phyloP scores from a whole-genome alignment of 2,888 invertebrate genomes.

The Brassicogethes aeneus region DNA sequence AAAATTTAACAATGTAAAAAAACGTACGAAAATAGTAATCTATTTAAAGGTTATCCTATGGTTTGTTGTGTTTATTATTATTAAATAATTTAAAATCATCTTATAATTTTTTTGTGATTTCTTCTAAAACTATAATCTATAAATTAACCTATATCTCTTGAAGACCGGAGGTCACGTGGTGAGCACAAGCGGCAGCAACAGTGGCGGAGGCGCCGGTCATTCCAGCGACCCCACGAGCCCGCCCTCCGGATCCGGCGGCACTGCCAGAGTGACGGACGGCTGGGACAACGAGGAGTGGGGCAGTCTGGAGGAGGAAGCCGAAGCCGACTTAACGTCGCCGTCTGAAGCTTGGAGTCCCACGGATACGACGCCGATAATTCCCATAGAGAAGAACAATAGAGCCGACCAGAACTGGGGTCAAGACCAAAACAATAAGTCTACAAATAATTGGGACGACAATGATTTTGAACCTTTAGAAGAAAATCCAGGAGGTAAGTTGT shows the following conservation, averaged over 20 bases:
- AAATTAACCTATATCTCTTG: too few relatives aligned
- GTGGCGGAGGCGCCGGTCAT: constrained; percentile 42
- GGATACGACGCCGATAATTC: constrained; percentile 35
- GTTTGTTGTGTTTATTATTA: too few relatives aligned
- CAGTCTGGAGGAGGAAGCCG: constrained; percentile 63
- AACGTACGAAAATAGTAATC: too few relatives aligned
- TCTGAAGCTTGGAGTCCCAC: constrained; percentile 54
- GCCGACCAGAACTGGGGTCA: constrained; percentile 5
- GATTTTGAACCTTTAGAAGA: constrained; percentile 75
- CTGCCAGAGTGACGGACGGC: constrained; percentile 48
- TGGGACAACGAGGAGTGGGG: constrained; percentile 86
- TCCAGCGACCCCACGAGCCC: constrained; percentile 43
- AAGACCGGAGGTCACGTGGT: constrained; percentile 39
- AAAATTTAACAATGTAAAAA: too few relatives aligned
- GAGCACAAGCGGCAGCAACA: constrained; percentile 39
- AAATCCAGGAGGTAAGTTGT: constrained; percentile 22
- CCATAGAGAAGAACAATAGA: constrained; percentile 20
- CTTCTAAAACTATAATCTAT: too few relatives aligned
- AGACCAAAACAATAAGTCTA: constrained; percentile 36
- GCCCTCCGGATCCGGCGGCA: constrained; percentile 44
- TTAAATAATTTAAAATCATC: too few relatives aligned
- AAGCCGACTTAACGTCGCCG: constrained; percentile 52
- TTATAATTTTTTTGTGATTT: too few relatives aligned
- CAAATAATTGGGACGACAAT: constrained; percentile 66
- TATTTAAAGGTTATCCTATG: too few relatives aligned